A percentile compares a stretch with the other conserved stretches of the same genome.
These are phyloP conservation scores for Blennius ocellaris DNA, from an alignment of 2,113 vertebrate genomes.

Conservation along the genomic window DNA sequence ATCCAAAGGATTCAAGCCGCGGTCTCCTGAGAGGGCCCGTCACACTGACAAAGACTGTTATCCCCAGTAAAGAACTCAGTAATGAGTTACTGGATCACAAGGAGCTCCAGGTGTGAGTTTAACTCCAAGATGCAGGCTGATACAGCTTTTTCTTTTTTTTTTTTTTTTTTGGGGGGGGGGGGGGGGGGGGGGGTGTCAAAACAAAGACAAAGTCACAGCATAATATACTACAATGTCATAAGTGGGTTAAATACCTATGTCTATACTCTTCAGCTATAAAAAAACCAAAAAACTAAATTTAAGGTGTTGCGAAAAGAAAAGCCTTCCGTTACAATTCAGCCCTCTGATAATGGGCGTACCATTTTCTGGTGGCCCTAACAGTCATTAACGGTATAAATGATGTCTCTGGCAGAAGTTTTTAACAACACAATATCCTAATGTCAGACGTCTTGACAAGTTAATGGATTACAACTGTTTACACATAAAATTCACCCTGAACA, in stretches of 20 bases:
- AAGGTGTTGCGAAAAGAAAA: no score
- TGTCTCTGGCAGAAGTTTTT: not conserved
- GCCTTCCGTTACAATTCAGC: no score
- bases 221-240: no score
- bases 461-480: not conserved
- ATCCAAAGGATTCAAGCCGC: slow-evolving; percentile 21
- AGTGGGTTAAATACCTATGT: no score
- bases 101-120: no score
- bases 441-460: not conserved
- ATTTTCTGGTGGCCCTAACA: no score
- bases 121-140: not conserved
- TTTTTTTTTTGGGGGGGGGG: no score
- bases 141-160: not conserved
- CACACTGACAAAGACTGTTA: not conserved
- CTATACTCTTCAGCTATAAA: no score
- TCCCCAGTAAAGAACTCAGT: not conserved
- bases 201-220: not conserved
- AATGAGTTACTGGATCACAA: no score
- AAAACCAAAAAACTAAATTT: no score
- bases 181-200: not conserved
- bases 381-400: no score
- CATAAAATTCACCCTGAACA: not conserved
- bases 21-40: not conserved
- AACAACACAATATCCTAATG: not conserved
- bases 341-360: no score